A percentile compares a stretch with the other conserved stretches of the same genome.
These are phyloP conservation scores for Adelges cooleyi DNA, from an alignment of 1,140 invertebrate genomes.

Conservation along the genomic window DNA sequence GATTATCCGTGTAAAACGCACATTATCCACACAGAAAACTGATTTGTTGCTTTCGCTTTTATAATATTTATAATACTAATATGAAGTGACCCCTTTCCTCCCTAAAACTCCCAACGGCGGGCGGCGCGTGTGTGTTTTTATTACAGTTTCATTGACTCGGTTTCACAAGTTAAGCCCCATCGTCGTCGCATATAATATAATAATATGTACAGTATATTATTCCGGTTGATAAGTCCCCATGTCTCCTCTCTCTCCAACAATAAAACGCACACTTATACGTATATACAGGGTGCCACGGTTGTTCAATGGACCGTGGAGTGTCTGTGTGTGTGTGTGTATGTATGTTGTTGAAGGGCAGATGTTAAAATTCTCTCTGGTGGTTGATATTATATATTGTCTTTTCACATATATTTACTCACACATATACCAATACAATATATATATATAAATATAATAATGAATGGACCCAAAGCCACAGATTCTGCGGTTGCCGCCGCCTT, in stretches of 20 bases:
- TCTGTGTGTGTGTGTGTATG: neutral
- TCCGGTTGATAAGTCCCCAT: conserved; percentile 2
- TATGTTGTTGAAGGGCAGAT: conserved; percentile 21
- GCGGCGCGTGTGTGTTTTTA: neutral
- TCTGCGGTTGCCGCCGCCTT: conserved; percentile 1
- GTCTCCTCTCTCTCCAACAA: neutral
- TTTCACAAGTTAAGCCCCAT: neutral
- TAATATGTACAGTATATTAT: conserved; percentile 5
- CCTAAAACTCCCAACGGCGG: too few species aligned
- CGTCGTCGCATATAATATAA: too few species aligned
- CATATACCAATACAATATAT: neutral
- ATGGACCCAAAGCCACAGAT: conserved; percentile 11
- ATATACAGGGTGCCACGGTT: conserved; percentile 15
- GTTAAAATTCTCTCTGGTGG: conserved; percentile 23
- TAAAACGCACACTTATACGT: neutral
- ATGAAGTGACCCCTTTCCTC: too few species aligned
- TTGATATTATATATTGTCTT: neutral
- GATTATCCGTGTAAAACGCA: too few species aligned
- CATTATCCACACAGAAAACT: too few species aligned
- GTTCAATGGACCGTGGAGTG: conserved; percentile 5
- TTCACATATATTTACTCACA: neutral
- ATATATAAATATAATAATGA: neutral
- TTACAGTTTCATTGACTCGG: neutral
- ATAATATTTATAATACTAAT: too few species aligned
- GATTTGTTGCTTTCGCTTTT: too few species aligned